Evolutionary conservation across 2,888 invertebrate genomes (phyloP), one percentile per base, ranked within the genome.

Genomic region (Cynaeus angustus): DNA sequence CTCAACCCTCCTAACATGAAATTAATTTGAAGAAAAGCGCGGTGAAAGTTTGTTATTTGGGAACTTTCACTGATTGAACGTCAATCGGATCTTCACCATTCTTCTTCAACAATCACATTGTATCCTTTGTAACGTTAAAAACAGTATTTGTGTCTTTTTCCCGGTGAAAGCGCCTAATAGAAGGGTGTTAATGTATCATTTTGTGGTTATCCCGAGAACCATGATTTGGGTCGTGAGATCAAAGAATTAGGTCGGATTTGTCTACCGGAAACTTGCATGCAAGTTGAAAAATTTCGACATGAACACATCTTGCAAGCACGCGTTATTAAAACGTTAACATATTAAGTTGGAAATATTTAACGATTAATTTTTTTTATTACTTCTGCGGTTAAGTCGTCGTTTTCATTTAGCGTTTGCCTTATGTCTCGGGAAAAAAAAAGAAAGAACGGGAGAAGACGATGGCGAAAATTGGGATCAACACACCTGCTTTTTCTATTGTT

Each of bases 31-130:
- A 46, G 37, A 48, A 48, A 46, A 62, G 37, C 10, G 26, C 37
- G 62, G 62, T 62, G 62, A 62, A 62, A 62, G 62, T 62, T 38
- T 30, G 16, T 52, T 21, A 21, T 43, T 28, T 26, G 46, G n/a
- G 16, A 14, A 38, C 62, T 62, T 62, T 62, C 62, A 48, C 62
- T 62, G 62, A 62, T 62, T 62, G 62, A 59, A 13, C 12, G 9
- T 59, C 12, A 53, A 52, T 52, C 37, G 13, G 9, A 38, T 53
- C 33, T 37, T 21, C 13, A 12, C 37, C 30, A 14, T 43, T 12
- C n/a, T 28, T 28, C 13, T 9, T 58, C 58, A 16, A 14, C 8
- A 9, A 41, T n/a, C 38, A 48, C 16, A 14, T 7, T 21, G 26
- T 59, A 21, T 45, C 59, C 12, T 58, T 38, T 58, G 26, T 38